phyloP scores from a whole-genome alignment of 2,113 vertebrate genomes.

The Suncus etruscus region DNA sequence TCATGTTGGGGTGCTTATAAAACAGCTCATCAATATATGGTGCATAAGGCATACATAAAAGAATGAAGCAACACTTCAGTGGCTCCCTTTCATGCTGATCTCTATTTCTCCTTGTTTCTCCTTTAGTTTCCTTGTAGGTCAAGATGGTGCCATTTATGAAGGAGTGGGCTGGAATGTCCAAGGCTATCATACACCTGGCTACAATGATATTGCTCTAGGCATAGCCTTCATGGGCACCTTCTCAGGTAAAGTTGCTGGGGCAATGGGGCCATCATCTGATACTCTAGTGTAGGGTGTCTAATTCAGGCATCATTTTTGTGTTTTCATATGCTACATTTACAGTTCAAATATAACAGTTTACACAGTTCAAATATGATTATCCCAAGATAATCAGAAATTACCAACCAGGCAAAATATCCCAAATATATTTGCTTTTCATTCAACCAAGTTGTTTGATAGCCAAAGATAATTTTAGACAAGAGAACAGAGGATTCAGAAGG shows the following conservation, averaged over 20 bases:
- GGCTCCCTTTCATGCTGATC: not conserved
- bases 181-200: conserved; percentile 84
- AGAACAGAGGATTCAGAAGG: not conserved
- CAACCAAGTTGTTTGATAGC: not conserved
- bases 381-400: not conserved
- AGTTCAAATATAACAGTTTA: not conserved
- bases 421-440: not conserved
- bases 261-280: not conserved
- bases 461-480: not conserved
- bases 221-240: conserved; percentile 89
- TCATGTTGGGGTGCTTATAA: too few species aligned
- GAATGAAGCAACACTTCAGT: not conserved
- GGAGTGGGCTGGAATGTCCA: conserved; percentile 89
- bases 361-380: not conserved
- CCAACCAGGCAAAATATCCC: not conserved
- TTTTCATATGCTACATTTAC: not conserved
- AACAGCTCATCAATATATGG: not conserved
- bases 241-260: conserved; percentile 51
- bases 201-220: conserved; percentile 87
- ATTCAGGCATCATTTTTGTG: not conserved
- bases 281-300: not conserved
- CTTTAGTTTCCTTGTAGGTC: conserved; percentile 88
- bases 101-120: not conserved
- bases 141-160: conserved; percentile 88
- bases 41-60: not conserved